phyloP scores from a whole-genome alignment of 2,113 vertebrate genomes.

The Caretta caretta region DNA sequence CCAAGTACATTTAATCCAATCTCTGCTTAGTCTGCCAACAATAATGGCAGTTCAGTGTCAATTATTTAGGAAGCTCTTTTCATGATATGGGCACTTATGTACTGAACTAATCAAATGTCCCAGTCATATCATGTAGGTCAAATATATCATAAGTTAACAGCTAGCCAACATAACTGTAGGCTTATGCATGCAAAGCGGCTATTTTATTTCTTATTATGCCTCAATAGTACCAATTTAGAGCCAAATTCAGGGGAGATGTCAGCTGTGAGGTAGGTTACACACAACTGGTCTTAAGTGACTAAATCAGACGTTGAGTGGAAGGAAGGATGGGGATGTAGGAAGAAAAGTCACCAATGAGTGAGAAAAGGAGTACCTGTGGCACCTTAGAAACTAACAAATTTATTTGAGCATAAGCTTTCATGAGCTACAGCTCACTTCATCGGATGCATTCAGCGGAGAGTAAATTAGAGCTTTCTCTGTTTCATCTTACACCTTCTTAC shows the following conservation, averaged over 20 bases:
- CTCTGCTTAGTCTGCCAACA: background rate
- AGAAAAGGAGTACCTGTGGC: background rate
- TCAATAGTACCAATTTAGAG: background rate
- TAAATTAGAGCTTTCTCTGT: fast-evolving
- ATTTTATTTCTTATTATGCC: background rate
- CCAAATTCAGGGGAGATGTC: background rate
- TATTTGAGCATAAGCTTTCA: too few relatives aligned
- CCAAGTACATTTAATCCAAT: background rate
- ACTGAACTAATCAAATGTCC: background rate
- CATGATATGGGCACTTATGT: background rate
- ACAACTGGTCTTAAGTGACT: background rate
- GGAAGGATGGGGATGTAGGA: background rate
- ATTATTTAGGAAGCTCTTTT: background rate
- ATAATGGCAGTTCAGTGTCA: background rate
- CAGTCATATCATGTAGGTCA: background rate
- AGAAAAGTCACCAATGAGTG: background rate
- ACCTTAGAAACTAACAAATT: too few relatives aligned
- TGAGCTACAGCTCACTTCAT: too few relatives aligned
- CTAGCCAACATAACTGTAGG: background rate
- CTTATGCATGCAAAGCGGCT: background rate
- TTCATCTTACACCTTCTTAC: background rate
- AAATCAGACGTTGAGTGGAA: background rate
- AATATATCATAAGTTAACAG: background rate
- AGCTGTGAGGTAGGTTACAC: background rate
- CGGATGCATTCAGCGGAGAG: too few relatives aligned